Evolutionary conservation across 2,888 invertebrate genomes (phyloP), one percentile per base, ranked within the genome.

Genomic region (Deroplatys truncata): DNA sequence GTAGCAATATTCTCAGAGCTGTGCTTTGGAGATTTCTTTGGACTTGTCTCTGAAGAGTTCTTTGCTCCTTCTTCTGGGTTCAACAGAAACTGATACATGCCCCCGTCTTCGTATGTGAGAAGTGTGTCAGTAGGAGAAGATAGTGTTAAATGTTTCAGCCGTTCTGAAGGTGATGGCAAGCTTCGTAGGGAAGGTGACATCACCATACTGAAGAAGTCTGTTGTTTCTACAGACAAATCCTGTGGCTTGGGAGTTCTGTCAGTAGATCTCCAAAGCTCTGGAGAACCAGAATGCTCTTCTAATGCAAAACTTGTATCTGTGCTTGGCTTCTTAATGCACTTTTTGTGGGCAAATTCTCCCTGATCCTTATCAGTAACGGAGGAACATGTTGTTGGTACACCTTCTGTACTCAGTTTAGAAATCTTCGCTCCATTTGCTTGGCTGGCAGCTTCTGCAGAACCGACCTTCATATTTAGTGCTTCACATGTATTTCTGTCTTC

Each of bases 161-260:
- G 95, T 92, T 95, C 94, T 56, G 96, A 95, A 16, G 97, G 96
- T 4, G 96, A 96, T 89, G 95, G 95, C 28, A 95, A 93, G 92
- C 94, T 95, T 91, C 95, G 95, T 85, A 95, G 93, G 89, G 94
- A 92, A 92, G 93, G 94, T 91, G 93, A 94, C 92, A 94, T 93
- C 91, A 93, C 93, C 93, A 93, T 93, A 91, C 93, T 93, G 91
- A 94, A 94, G 90, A 94, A 93, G 91, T 94, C 94, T 8, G 92
- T 92, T 2, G 91, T 89, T 86, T 92, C 92, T 49, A 92, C 92
- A 82, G 90, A 92, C 87, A 92, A 92, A 82, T 89, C 89, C n/a
- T 31, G 87, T 89, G 90, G 89, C 85, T 85, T 84, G 88, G 89
- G 87, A 72, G 56, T 90, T 85, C 86, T 88, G 29, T 90, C 88